Percentiles rank a stretch among this genome's conserved stretches.
These are phyloP conservation scores for Meiosimyza platycephala DNA, from an alignment of 2,888 invertebrate species.

Conservation along the genomic window DNA sequence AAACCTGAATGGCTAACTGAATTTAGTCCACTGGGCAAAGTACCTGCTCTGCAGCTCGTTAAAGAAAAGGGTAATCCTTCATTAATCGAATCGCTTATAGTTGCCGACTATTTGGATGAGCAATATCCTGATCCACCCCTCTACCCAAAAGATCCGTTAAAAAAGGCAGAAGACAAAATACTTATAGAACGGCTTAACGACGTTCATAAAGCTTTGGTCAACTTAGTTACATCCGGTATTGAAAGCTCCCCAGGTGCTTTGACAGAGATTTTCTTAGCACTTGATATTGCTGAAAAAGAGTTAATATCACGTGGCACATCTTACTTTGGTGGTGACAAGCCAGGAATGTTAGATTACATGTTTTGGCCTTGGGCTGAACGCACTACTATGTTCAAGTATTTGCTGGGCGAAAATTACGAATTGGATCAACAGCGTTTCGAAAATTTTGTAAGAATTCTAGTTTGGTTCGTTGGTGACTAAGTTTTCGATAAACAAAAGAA, in stretches of 20 bases:
- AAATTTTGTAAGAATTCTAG: constrained; percentile 69
- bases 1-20: constrained; percentile 84
- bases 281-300: constrained; percentile 76
- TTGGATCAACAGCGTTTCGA: constrained; percentile 75
- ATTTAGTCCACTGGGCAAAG: constrained; percentile 75
- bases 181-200: constrained; percentile 58
- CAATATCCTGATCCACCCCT: constrained; percentile 75
- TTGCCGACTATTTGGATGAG: constrained; percentile 84
- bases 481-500: no score
- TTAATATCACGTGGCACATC: constrained; percentile 72
- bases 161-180: constrained; percentile 62
- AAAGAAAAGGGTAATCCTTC: constrained; percentile 69
- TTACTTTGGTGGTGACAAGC: constrained; percentile 75
- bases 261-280: constrained; percentile 70
- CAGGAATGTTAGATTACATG: constrained; percentile 83
- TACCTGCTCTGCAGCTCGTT: constrained; percentile 78
- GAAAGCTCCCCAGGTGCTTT: constrained; percentile 58
- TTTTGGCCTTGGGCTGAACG: constrained; percentile 86
- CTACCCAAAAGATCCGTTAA: constrained; percentile 69
- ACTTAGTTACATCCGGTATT: constrained; percentile 63
- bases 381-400: constrained; percentile 68
- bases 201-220: constrained; percentile 51
- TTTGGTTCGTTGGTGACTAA: no score
- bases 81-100: constrained; percentile 81
- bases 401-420: constrained; percentile 71